Conservation (phyloP, 2,113 vertebrate genomes). For the Anas platyrhynchos region DNA sequence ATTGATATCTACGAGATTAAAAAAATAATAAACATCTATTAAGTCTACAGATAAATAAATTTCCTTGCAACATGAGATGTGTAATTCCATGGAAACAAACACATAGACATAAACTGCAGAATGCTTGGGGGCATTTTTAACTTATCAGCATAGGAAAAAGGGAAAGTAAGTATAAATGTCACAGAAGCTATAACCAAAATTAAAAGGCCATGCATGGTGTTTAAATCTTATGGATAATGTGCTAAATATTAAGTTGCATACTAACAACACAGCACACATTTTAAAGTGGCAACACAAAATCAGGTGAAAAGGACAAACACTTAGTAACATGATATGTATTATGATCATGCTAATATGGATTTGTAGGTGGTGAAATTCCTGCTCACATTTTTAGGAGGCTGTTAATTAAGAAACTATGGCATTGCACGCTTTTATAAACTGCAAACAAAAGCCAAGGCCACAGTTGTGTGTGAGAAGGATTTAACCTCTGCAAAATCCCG, state of each 20-base stretch:
- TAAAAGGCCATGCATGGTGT: conserved; percentile 34
- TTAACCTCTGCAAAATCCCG: conserved; percentile 15
- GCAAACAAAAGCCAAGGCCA: background rate
- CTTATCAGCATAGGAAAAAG: conserved; percentile 13
- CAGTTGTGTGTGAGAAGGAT: background rate
- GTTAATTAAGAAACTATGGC: background rate
- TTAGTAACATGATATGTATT: background rate
- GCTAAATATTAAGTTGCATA: conserved; percentile 35
- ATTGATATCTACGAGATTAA: conserved; percentile 9
- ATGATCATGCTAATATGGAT: background rate
- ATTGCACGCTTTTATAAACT: background rate
- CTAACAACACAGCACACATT: background rate
- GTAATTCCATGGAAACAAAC: conserved; percentile 32
- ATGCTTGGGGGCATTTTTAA: conserved; percentile 31
- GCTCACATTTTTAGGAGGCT: background rate
- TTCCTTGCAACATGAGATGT: background rate
- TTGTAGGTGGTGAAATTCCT: background rate
- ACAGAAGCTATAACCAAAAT: conserved; percentile 44
- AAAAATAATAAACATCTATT: background rate
- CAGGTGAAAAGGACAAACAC: background rate
- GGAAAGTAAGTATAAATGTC: conserved; percentile 45
- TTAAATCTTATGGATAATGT: conserved; percentile 32
- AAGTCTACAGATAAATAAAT: conserved; percentile 2
- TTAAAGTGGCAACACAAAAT: background rate
- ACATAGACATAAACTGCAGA: conserved; percentile 21